Percentiles rank a stretch among this genome's conserved stretches.
These are phyloP conservation scores for Ephydatia muelleri DNA, from an alignment of 37 sponge, comb jelly and placozoan genomes.

Conservation along the genomic window DNA sequence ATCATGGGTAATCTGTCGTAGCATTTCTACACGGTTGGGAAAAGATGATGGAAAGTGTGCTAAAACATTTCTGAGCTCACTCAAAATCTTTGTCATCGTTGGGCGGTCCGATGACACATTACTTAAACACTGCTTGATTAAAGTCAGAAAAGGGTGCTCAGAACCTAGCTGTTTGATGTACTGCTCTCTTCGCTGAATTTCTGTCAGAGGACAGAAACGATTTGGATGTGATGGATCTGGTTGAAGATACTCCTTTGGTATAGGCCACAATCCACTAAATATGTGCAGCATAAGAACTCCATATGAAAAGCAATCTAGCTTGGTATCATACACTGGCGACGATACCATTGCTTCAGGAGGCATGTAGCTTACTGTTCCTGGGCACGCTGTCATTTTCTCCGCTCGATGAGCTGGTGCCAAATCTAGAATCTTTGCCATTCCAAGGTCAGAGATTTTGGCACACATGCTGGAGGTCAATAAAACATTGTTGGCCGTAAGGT, in stretches of 20 bases:
- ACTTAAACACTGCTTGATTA: constrained; percentile 33
- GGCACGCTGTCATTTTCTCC: constrained; percentile 40
- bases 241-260: constrained; percentile 58
- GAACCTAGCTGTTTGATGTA: constrained; percentile 22
- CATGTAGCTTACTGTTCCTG: constrained; percentile 69
- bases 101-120: constrained; percentile 39
- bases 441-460: constrained; percentile 68
- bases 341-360: constrained; percentile 61
- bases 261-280: constrained; percentile 61
- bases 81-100: constrained; percentile 8
- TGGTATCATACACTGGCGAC: constrained; percentile 42
- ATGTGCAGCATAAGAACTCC: constrained; percentile 63
- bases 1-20: constrained; percentile 21
- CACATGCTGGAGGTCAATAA: constrained; percentile 36
- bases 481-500: constrained; percentile 69
- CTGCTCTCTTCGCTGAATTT: constrained; percentile 45
- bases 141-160: constrained; percentile 19
- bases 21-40: constrained; percentile 46
- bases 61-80: constrained; percentile 8
- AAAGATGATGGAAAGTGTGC: constrained; percentile 22
- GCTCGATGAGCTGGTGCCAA: constrained; percentile 39
- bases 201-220: constrained; percentile 42
- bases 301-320: constrained; percentile 62
- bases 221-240: constrained; percentile 44
- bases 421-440: constrained; percentile 56